These are phyloP conservation scores for Junonia oenone DNA, from an alignment of 2,888 invertebrate genomes.

Conservation along the genomic window DNA sequence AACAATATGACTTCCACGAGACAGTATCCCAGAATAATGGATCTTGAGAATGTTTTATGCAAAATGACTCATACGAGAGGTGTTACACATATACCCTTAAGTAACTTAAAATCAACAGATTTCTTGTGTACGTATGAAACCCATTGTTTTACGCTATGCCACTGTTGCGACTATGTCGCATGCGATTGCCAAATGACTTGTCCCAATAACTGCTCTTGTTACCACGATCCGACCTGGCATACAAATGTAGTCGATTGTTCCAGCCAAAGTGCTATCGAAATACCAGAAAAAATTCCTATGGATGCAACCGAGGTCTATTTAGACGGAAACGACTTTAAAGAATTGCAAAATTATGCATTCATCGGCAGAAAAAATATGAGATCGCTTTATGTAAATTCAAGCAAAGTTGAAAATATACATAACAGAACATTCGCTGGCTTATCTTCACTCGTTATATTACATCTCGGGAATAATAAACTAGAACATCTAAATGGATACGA, in stretches of 20 bases:
- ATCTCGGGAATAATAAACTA: constrained; percentile 92
- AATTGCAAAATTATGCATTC: constrained; percentile 92
- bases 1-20: constrained; percentile 90
- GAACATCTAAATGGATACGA: constrained; percentile 89
- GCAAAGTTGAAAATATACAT: constrained; percentile 89
- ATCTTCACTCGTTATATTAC: constrained; percentile 87
- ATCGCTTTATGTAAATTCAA: constrained; percentile 91
- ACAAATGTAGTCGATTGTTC: constrained; percentile 96
- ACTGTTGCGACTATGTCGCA: constrained; percentile 96
- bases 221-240: constrained; percentile 95
- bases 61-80: constrained; percentile 91
- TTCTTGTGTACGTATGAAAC: constrained; percentile 94
- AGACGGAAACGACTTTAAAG: constrained; percentile 92
- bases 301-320: constrained; percentile 95
- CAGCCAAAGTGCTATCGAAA: constrained; percentile 85
- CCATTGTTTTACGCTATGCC: constrained; percentile 95
- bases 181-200: constrained; percentile 99
- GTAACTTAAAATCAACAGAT: constrained; percentile 87
- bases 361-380: constrained; percentile 94
- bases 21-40: constrained; percentile 93
- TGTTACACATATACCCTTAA: constrained; percentile 86
- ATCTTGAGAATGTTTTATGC: constrained; percentile 92
- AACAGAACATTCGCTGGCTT: constrained; percentile 94
- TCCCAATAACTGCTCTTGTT: constrained; percentile 95
- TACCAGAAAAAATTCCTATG: constrained; percentile 94